Evolutionary conservation across 2,888 invertebrate species (phyloP).

Genomic region (Pimpla rufipes): DNA sequence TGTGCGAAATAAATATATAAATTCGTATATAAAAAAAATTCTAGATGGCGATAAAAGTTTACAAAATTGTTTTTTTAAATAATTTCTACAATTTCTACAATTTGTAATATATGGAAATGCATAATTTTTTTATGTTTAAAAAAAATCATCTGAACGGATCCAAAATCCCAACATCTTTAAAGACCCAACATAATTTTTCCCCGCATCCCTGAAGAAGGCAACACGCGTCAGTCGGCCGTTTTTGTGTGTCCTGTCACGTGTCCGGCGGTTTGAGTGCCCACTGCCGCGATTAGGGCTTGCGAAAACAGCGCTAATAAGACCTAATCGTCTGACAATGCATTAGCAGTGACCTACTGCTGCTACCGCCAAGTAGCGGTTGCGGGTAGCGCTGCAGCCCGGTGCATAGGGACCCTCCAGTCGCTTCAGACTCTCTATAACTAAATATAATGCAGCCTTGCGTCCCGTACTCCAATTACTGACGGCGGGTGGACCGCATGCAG

Average conservation of each 20-base stretch:
- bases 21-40: too few relatives aligned
- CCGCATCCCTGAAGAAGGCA: background rate
- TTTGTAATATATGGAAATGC: too few relatives aligned
- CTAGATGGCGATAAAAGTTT: too few relatives aligned
- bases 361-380: conserved; percentile 72
- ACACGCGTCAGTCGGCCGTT: background rate
- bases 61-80: too few relatives aligned
- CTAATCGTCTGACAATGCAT: conserved; percentile 83
- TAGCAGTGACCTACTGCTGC: conserved; percentile 83
- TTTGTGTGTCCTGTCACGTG: conserved; percentile 13
- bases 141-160: too few relatives aligned
- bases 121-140: too few relatives aligned
- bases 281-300: conserved; percentile 69
- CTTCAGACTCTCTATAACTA: conserved; percentile 71
- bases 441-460: conserved; percentile 82
- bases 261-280: conserved; percentile 9
- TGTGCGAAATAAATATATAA: too few relatives aligned
- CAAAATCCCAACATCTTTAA: too few relatives aligned
- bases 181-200: background rate
- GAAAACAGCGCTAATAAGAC: conserved; percentile 78
- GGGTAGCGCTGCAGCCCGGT: conserved; percentile 73
- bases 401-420: conserved; percentile 62
- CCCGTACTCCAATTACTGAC: conserved; percentile 82
- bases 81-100: too few relatives aligned
- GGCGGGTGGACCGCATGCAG: conserved; percentile 72